Conservation (phyloP, 35 echinoderm and acorn worm species). For the Heliocidaris erythrogramma region DNA sequence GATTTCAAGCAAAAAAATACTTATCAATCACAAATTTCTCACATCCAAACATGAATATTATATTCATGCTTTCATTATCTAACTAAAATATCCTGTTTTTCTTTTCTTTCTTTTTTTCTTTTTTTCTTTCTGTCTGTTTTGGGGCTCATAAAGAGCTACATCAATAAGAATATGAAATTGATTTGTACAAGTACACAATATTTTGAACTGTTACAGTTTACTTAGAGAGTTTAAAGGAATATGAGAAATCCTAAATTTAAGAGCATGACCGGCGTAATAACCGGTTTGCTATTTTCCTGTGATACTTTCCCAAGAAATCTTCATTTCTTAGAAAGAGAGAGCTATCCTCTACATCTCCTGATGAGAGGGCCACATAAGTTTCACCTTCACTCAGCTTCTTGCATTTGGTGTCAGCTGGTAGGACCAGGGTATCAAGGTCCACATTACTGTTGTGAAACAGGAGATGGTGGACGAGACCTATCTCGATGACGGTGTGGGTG, state of each 20-base stretch:
- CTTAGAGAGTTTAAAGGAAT: neutral
- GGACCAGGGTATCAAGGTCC: neutral
- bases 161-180: neutral
- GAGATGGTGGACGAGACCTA: neutral
- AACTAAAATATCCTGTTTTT: neutral
- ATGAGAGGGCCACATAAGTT: neutral
- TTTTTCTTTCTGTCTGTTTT: neutral
- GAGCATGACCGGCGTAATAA: neutral
- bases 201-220: slow-evolving; percentile 35
- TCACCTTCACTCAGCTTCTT: neutral
- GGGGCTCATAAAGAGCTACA: slow-evolving; percentile 30
- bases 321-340: neutral
- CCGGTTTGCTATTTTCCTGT: neutral
- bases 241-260: neutral
- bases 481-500: neutral
- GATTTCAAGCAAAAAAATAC: neutral
- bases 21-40: neutral
- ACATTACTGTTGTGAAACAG: neutral
- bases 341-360: neutral
- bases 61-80: neutral
- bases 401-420: neutral
- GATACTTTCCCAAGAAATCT: slow-evolving; percentile 9
- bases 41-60: neutral
- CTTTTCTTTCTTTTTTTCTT: neutral
- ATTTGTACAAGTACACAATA: neutral